Percentiles rank a stretch among this genome's conserved stretches.
Conservation (phyloP, 2,113 vertebrate genomes). For the Gymnobelideus leadbeateri region DNA sequence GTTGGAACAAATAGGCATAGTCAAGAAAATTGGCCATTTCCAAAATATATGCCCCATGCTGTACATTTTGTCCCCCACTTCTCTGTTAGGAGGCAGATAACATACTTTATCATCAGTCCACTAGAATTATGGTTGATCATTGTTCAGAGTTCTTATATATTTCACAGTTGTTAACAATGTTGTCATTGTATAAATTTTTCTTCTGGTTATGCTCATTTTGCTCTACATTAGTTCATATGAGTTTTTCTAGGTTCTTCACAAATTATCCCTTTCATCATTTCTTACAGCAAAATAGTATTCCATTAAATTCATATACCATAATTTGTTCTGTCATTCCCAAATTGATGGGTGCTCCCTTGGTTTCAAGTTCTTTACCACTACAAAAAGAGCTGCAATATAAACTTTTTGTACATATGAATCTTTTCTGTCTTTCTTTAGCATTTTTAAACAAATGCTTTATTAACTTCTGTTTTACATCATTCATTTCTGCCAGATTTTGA, state of each 20-base stretch:
- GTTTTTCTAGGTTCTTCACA: neutral
- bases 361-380: neutral
- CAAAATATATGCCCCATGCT: neutral
- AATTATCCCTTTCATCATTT: neutral
- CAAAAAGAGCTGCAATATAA: neutral
- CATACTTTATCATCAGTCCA: neutral
- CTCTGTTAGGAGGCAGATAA: neutral
- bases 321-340: neutral
- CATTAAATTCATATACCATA: neutral
- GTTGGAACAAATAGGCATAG: neutral
- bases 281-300: neutral
- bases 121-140: neutral
- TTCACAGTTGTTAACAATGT: neutral
- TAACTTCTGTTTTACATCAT: no score
- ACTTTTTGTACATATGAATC: neutral
- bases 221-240: neutral
- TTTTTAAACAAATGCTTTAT: no score
- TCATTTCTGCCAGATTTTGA: no score
- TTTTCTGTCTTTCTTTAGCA: neutral
- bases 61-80: neutral
- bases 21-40: neutral
- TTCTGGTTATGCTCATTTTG: neutral
- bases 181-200: neutral
- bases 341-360: neutral
- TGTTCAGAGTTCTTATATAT: neutral